Evolutionary conservation across 2,888 invertebrate species (phyloP).

Genomic region (Eulithis prunata): DNA sequence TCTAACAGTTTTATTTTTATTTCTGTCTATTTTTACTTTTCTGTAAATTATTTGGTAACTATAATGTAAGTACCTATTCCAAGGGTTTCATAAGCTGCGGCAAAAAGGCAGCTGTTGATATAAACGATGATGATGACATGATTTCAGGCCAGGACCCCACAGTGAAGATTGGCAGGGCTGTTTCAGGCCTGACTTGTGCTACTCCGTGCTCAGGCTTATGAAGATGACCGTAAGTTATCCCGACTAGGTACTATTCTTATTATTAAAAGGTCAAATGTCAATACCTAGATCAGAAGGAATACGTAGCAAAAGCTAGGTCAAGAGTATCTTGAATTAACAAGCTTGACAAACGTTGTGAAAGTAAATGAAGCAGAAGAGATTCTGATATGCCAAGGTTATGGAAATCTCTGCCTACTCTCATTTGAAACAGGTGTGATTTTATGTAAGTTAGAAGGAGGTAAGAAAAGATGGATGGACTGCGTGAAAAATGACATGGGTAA

Average conservation of each 20-base stretch:
- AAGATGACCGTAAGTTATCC: conserved; percentile 53
- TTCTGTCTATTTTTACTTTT: conserved; percentile 3
- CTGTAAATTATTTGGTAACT: conserved; percentile 9
- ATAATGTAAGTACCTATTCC: conserved; percentile 13
- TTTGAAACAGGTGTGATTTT: no score
- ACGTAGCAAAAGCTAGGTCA: no score
- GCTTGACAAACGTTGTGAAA: no score
- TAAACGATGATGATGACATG: neutral
- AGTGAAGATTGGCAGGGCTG: conserved; percentile 55
- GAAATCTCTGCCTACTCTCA: no score
- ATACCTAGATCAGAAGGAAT: no score
- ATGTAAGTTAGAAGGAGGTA: no score
- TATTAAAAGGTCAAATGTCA: neutral
- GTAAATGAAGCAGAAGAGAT: no score
- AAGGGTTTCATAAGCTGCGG: neutral
- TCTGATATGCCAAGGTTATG: no score
- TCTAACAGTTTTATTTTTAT: conserved; percentile 11
- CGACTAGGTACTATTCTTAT: neutral
- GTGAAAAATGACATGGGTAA: no score
- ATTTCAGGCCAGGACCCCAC: conserved; percentile 48
- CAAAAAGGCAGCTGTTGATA: neutral
- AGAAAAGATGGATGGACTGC: no score
- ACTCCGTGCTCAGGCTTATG: conserved; percentile 51
- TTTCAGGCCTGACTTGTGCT: conserved; percentile 55
- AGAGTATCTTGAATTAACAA: no score